phyloP scores from a whole-genome alignment of 1,140 invertebrate genomes.

The Ylistrum balloti region DNA sequence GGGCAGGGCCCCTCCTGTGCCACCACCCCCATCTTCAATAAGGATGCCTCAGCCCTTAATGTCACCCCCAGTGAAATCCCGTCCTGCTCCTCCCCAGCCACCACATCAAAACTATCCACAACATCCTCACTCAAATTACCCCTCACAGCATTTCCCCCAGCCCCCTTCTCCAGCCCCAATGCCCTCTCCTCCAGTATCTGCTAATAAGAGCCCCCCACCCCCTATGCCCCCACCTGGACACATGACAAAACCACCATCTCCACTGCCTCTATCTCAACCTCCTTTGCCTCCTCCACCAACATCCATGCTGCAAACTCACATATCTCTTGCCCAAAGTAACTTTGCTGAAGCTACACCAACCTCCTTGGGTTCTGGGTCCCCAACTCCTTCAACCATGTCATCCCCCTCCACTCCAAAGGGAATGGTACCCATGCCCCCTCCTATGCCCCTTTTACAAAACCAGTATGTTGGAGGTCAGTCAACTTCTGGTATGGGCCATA shows the following conservation, averaged over 20 bases:
- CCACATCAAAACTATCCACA: conserved; percentile 42
- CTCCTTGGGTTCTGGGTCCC: conserved; percentile 46
- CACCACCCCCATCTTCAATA: conserved; percentile 36
- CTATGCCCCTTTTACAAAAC: conserved; percentile 61
- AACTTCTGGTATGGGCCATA: conserved; percentile 41
- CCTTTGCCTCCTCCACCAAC: conserved; percentile 58
- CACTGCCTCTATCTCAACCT: conserved; percentile 54
- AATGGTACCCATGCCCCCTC: conserved; percentile 61
- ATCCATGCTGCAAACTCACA: conserved; percentile 62
- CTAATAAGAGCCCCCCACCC: conserved; percentile 57
- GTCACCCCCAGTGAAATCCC: conserved; percentile 49
- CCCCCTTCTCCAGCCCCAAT: conserved; percentile 25
- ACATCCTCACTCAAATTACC: neutral
- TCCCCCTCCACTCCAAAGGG: conserved; percentile 62
- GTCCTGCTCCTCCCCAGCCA: conserved; percentile 23
- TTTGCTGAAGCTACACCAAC: neutral
- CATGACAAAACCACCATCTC: conserved; percentile 58
- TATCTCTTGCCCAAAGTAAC: conserved; percentile 23
- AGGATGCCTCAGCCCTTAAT: conserved; percentile 41
- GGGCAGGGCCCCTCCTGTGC: conserved; percentile 10
- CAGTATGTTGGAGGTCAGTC: conserved; percentile 58
- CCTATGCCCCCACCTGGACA: conserved; percentile 52
- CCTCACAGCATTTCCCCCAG: conserved; percentile 41
- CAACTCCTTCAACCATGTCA: conserved; percentile 61
- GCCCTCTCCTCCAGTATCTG: conserved; percentile 47